Base-by-base conservation (phyloP, 2,888 invertebrate genomes). In the Protophormia terraenovae region DNA sequence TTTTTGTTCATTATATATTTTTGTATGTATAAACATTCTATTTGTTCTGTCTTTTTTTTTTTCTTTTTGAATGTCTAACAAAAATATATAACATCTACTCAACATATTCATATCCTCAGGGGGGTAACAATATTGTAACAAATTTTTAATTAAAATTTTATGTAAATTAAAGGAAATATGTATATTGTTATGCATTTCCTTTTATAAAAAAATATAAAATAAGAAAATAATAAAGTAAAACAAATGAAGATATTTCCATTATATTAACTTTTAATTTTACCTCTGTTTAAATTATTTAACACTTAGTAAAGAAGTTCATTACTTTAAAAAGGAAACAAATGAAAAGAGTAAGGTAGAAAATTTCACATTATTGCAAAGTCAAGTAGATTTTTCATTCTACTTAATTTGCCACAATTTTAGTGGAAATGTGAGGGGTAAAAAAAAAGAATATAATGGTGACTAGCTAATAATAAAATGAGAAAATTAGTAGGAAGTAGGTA, bases 101-200 rank as follows among this genome's bases (percentile, higher is more conserved):
- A 60, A 55, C 29, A 47, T 50, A 67, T 45, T 55, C 29, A 58
- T 67, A 24, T 58, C 83, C 45, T 14, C 12, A 58, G 64, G 72
- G 64, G 10, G 47, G 8, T n/a, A 77, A 60, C 71, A 75, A 69
- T 60, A 58, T 76, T 64, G 73, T 75, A 50, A 73, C 64, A 77
- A 41, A 66, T 66, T 71, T 47, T 71, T 72, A 83, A 73, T 83
- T 72, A 78, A 78, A 77, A 62, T 67, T 73, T 41, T 73, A 78
- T 83, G 77, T 71, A 73, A 78, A 78, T 66, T 67, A 81, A 67
- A 71, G 55, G 50, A 71, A 45, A n/a, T n/a, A n/a, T n/a, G 12
- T 58, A 16, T 55, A 71, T 76, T 82, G 19, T 71, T 45, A 58
- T 58, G 47, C 27, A 71, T 58, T 64, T 72, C 62, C 53, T 66